These are phyloP conservation scores for Metacarcinus magister DNA, from an alignment of 2,888 invertebrate species.

Conservation along the genomic window DNA sequence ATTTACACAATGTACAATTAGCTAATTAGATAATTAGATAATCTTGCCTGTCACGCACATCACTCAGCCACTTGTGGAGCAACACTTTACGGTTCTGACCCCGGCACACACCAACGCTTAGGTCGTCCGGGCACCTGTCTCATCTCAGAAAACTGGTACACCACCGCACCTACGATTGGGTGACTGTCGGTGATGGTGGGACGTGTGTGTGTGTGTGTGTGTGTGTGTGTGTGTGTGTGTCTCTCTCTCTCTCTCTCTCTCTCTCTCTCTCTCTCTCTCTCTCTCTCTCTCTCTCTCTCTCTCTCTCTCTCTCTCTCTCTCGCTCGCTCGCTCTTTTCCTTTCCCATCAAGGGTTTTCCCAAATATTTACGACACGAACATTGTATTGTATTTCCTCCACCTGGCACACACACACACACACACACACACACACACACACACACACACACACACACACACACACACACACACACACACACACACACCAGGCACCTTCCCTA, in stretches of 20 bases:
- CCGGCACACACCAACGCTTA: too few species aligned
- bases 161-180: too few species aligned
- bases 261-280: constrained; percentile 26
- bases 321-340: background rate
- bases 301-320: background rate
- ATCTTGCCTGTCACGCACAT: too few species aligned
- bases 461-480: constrained; percentile 21
- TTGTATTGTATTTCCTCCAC: background rate
- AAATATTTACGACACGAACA: background rate
- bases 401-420: background rate
- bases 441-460: constrained; percentile 21
- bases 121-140: too few species aligned
- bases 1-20: too few species aligned
- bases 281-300: constrained; percentile 18
- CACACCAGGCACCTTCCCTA: background rate
- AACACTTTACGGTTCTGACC: too few species aligned
- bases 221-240: too few species aligned
- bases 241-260: constrained; percentile 8
- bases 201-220: too few species aligned
- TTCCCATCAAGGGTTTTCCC: background rate
- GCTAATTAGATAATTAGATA: too few species aligned
- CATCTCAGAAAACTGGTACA: too few species aligned
- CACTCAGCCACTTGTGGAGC: too few species aligned
- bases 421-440: background rate
- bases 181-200: too few species aligned